Evolutionary conservation across 2,888 invertebrate genomes (phyloP).

Genomic region (Thecophora atra): DNA sequence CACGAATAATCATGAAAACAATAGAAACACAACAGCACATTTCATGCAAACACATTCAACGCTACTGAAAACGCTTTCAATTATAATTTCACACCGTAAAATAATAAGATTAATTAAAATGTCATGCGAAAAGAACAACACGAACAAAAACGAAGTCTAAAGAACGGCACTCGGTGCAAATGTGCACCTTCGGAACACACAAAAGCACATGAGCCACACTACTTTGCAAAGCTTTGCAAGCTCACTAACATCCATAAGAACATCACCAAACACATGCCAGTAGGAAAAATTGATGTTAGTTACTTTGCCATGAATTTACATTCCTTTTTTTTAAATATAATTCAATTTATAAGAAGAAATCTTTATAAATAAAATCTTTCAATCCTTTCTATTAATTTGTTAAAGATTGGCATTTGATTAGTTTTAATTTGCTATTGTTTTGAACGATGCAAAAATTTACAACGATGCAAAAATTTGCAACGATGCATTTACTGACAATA

Average conservation of each 20-base stretch:
- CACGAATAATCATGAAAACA: neutral
- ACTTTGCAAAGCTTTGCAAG: neutral
- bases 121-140: conserved; percentile 44
- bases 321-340: too few species aligned
- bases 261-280: neutral
- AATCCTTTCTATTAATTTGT: too few species aligned
- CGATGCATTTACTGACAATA: too few species aligned
- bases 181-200: neutral
- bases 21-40: conserved; percentile 10
- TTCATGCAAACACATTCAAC: conserved; percentile 29
- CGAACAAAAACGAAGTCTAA: neutral
- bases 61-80: conserved; percentile 51
- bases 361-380: too few species aligned
- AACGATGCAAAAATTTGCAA: too few species aligned
- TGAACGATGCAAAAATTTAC: too few species aligned
- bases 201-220: neutral
- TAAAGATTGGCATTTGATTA: too few species aligned
- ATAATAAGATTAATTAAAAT: conserved; percentile 60
- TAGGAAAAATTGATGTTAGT: too few species aligned
- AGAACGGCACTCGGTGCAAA: neutral
- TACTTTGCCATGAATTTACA: too few species aligned
- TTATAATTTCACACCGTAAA: conserved; percentile 58
- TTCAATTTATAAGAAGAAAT: too few species aligned
- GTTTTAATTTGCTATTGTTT: too few species aligned
- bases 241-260: neutral